These are phyloP conservation scores for Drosophila sechellia DNA, from an alignment of 1,140 invertebrate species.

Conservation along the genomic window DNA sequence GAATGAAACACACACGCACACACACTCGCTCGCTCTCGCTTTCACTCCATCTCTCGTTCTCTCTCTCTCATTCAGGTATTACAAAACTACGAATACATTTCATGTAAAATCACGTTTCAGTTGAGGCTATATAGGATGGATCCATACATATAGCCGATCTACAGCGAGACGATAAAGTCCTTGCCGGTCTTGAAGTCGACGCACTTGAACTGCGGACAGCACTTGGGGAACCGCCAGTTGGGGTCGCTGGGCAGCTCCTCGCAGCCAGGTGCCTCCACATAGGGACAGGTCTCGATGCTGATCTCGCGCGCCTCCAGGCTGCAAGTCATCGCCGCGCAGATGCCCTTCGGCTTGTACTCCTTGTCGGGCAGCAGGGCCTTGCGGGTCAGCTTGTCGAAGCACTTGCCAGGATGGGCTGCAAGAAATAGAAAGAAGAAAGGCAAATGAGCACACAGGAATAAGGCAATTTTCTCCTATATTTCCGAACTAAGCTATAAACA, in stretches of 20 bases:
- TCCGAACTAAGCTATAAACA: too few species aligned
- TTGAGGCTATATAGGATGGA: slow-evolving; percentile 13
- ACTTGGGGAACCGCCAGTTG: slow-evolving; percentile 81
- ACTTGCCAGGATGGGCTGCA: slow-evolving; percentile 80
- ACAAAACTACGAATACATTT: slow-evolving; percentile 77
- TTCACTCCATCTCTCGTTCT: slow-evolving; percentile 1
- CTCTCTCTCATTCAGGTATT: slow-evolving; percentile 26
- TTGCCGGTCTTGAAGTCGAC: slow-evolving; percentile 83
- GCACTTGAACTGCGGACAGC: slow-evolving; percentile 83
- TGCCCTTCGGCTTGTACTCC: slow-evolving; percentile 84
- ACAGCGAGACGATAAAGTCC: slow-evolving; percentile 76
- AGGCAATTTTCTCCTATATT: background rate
- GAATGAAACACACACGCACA: slow-evolving; percentile 62
- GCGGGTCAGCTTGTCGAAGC: slow-evolving; percentile 80
- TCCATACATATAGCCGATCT: slow-evolving; percentile 19
- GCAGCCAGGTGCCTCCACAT: slow-evolving; percentile 80
- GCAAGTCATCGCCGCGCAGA: slow-evolving; percentile 82
- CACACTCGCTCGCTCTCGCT: slow-evolving; percentile 16
- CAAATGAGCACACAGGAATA: slow-evolving; percentile 20
- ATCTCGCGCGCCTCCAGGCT: slow-evolving; percentile 75
- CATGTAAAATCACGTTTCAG: slow-evolving; percentile 77
- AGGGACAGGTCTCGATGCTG: slow-evolving; percentile 83
- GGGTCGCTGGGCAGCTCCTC: slow-evolving; percentile 78
- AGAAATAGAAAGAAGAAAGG: slow-evolving; percentile 12
- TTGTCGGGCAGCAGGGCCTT: slow-evolving; percentile 79